Conservation (phyloP, 92 coral and sea anemone species). For the Heliopora coerulea region DNA sequence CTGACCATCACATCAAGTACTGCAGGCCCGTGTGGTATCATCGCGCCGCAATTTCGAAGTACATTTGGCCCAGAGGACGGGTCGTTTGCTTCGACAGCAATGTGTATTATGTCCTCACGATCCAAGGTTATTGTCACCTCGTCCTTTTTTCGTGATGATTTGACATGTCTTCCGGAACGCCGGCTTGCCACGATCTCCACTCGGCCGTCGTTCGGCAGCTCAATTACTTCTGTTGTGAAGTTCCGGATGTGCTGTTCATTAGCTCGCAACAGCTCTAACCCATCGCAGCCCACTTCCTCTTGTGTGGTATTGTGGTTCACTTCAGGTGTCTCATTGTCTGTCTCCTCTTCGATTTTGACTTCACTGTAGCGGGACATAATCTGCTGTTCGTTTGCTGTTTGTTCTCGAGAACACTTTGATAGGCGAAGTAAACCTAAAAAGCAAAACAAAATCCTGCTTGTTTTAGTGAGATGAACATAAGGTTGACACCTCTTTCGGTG, state of each 20-base stretch:
- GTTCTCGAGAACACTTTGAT: no score
- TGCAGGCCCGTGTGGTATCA: slow-evolving; percentile 35
- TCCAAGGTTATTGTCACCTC: slow-evolving; percentile 19
- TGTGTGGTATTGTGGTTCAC: background rate
- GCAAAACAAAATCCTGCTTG: no score
- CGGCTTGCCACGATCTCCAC: slow-evolving; percentile 41
- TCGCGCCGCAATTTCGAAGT: slow-evolving; percentile 26
- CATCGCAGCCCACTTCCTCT: background rate
- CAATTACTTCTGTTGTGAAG: slow-evolving; percentile 26
- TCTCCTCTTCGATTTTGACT: background rate
- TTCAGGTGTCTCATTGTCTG: background rate
- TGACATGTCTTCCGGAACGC: slow-evolving; percentile 23
- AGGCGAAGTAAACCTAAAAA: no score
- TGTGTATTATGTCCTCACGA: slow-evolving; percentile 11
- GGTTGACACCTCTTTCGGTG: no score
- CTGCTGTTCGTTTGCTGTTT: no score
- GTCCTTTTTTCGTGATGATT: slow-evolving; percentile 18
- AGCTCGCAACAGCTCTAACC: background rate
- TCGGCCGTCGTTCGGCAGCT: slow-evolving; percentile 42
- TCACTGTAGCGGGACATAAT: background rate
- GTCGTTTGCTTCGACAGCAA: background rate
- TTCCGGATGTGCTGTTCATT: background rate
- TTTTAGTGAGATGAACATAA: no score
- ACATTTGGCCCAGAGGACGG: background rate
- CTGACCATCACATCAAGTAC: slow-evolving; percentile 23